Base-by-base conservation (phyloP, 2,113 vertebrate genomes). In the Kobus ellipsiprymnus region DNA sequence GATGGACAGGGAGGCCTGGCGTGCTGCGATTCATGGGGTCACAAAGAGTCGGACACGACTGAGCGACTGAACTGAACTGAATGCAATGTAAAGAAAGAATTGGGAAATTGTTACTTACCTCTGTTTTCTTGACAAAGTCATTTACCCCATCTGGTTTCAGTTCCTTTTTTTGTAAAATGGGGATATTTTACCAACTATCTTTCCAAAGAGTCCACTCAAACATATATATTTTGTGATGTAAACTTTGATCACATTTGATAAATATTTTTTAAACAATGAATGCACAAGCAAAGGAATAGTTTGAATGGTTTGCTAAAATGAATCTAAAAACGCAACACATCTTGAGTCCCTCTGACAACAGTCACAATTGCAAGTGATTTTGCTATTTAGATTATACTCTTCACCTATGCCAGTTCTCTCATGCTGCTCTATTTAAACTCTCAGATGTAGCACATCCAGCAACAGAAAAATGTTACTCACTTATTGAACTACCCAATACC, bases 401-500 rank as follows among this genome's bases (percentile, higher is more conserved):
- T 89, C 59, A 77, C 46, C 40, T 91, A 88, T 74, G 77, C 55
- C 77, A 91, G 3, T 33, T 93, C 74, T 6, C 33, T 84, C 50
- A 30, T 48, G 23, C 59, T 92, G 54, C 27, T 94, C 62, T 89
- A n/a, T 92, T 90, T 96, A 33, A 84, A 91, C 55, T 86, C 55
- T 44, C 50, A n/a, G 94, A 78, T 0, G 1, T 29, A 67, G 5
- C 30, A 90, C 7, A 50, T 94, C 46, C 77, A 97, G n/a, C 46
- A 80, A 80, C 25, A 93, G 60, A 71, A 97, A 96, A 96, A 86
- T 83, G 33, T 80, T 92, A 89, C 44, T 87, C 27, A 54, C 1
- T 88, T 87, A 23, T 52, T 85, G 50, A 94, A 83, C 96, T 94
- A 89, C 21, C 33, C 46, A 96, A 91, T 64, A 52, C 2, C 40